Conservation (phyloP, 1,140 invertebrate species). For the Drosophila santomea region DNA sequence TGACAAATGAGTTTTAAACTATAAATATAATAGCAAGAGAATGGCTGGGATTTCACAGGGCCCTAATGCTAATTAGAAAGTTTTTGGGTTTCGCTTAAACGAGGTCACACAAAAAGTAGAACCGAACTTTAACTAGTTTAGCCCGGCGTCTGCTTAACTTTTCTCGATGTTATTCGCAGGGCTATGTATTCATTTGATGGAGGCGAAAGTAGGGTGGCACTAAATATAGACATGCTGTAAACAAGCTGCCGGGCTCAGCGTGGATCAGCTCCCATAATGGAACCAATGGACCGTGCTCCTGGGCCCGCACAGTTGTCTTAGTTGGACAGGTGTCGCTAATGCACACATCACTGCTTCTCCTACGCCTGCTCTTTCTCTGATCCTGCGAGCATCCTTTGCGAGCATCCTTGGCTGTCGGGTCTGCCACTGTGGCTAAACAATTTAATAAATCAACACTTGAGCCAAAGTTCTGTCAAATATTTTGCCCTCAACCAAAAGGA, state of each 20-base stretch:
- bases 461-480: constrained; percentile 49
- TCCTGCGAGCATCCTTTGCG: background rate
- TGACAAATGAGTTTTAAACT: constrained; percentile 45
- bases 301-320: constrained; percentile 16
- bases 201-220: constrained; percentile 10
- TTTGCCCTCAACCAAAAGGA: constrained; percentile 38
- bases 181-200: constrained; percentile 9
- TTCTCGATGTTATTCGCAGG: constrained; percentile 14
- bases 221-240: constrained; percentile 47
- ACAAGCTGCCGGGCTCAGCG: constrained; percentile 40
- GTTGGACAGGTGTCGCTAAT: constrained; percentile 42
- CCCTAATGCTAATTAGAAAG: constrained; percentile 70
- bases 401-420: constrained; percentile 16
- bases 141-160: constrained; percentile 10
- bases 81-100: constrained; percentile 33
- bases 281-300: constrained; percentile 47
- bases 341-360: constrained; percentile 10
- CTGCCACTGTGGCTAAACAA: constrained; percentile 27
- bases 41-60: constrained; percentile 37
- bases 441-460: constrained; percentile 54
- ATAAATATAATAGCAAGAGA: constrained; percentile 24
- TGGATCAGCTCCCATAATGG: constrained; percentile 44
- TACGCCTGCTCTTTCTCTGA: background rate
- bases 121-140: constrained; percentile 37
- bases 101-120: constrained; percentile 16